Evolutionary conservation across 2,888 invertebrate species (phyloP).

Genomic region (Sipha maydis): DNA sequence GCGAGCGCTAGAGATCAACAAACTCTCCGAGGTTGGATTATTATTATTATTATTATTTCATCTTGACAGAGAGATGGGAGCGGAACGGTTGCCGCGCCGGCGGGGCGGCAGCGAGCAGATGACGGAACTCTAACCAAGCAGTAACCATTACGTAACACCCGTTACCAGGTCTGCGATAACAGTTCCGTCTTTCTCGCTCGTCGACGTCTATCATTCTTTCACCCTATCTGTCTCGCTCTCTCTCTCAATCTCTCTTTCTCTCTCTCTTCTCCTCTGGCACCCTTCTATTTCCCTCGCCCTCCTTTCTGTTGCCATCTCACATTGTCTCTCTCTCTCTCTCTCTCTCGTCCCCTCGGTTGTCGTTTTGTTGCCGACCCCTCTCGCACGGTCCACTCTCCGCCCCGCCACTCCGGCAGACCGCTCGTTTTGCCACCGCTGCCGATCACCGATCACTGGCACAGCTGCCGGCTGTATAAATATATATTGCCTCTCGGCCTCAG

Average conservation of each 20-base stretch:
- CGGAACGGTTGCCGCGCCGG: too few species aligned
- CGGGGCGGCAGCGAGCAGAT: background rate
- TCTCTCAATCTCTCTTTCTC: background rate
- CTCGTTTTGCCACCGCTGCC: too few species aligned
- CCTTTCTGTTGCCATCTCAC: background rate
- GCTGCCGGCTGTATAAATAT: too few species aligned
- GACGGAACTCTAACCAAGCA: constrained; percentile 21
- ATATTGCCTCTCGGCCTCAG: too few species aligned
- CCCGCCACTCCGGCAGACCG: background rate
- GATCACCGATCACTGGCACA: too few species aligned
- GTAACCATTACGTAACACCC: constrained; percentile 49
- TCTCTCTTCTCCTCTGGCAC: background rate
- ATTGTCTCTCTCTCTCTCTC: background rate
- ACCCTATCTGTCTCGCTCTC: background rate
- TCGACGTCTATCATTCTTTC: background rate
- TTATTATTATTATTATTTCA: constrained; percentile 46
- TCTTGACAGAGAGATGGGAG: background rate
- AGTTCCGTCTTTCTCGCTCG: constrained; percentile 7
- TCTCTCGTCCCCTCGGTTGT: background rate
- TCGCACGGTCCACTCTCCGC: background rate
- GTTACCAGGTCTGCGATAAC: constrained; percentile 55
- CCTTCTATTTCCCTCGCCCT: background rate
- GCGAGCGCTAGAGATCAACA: constrained; percentile 53
- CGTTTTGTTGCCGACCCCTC: background rate
- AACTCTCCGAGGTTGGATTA: constrained; percentile 53